Conservation (phyloP, 2,797 vertebrate species). For the Phylloscopus collybita region DNA sequence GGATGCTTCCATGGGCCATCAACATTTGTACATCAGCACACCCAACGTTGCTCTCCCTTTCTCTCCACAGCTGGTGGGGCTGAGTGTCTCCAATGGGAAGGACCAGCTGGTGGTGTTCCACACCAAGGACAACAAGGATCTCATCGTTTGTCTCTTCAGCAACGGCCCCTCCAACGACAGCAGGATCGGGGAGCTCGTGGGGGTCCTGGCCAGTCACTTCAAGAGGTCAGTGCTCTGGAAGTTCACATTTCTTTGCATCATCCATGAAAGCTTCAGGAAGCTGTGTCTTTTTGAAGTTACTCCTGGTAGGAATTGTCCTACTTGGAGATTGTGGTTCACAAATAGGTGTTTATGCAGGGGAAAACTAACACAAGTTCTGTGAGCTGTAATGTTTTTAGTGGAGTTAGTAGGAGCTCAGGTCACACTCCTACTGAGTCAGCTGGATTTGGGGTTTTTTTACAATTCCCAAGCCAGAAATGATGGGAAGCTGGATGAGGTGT, state of each 20-base stretch:
- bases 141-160: constrained; percentile 93
- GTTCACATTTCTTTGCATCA: background rate
- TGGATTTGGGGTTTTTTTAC: background rate
- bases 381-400: background rate
- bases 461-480: background rate
- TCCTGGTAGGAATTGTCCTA: background rate
- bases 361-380: background rate
- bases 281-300: background rate
- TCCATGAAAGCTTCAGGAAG: background rate
- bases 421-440: background rate
- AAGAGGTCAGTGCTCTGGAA: constrained; percentile 84
- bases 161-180: constrained; percentile 87
- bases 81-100: constrained; percentile 95
- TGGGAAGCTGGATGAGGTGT: background rate
- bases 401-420: background rate
- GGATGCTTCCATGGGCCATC: fast-evolving
- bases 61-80: constrained; percentile 86
- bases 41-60: background rate
- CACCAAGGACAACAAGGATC: constrained; percentile 94
- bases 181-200: constrained; percentile 94
- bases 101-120: constrained; percentile 98
- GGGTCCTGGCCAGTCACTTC: constrained; percentile 92
- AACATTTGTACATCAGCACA: fast-evolving
- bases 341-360: background rate
- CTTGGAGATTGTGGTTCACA: background rate